phyloP scores from a whole-genome alignment of 2,888 invertebrate species.

The Herminia tarsipennalis region DNA sequence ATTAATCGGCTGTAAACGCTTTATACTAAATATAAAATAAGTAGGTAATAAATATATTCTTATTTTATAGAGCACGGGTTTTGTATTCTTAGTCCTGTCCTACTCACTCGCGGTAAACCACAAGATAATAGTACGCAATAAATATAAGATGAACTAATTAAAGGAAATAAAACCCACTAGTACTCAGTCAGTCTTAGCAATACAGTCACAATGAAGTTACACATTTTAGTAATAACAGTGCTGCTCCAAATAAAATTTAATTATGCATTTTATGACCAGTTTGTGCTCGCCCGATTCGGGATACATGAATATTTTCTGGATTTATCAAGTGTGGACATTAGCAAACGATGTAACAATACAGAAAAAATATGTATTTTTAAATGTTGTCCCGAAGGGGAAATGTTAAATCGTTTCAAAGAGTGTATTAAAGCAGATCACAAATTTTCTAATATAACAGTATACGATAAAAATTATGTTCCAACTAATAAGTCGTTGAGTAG shows the following conservation, averaged over 20 bases:
- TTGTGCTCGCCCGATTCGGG: conserved; percentile 3
- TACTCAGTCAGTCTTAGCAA: not conserved
- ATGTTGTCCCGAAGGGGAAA: conserved; percentile 13
- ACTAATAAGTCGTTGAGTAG: conserved; percentile 2
- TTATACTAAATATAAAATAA: not conserved
- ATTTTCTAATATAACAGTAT: conserved; percentile 7
- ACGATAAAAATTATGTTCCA: not conserved
- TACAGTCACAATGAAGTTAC: conserved; percentile 11
- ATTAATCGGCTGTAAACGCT: no score
- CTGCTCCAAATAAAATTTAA: conserved; percentile 5
- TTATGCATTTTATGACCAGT: conserved; percentile 3
- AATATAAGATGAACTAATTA: not conserved
- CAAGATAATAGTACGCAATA: conserved; percentile 3
- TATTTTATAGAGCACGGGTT: not conserved
- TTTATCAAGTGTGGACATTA: conserved; percentile 9
- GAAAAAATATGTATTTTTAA: conserved; percentile 13
- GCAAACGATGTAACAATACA: not conserved
- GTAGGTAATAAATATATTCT: not conserved
- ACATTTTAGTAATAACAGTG: not conserved
- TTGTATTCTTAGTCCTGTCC: not conserved
- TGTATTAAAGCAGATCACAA: not conserved
- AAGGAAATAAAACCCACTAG: no score
- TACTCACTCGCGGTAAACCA: conserved; percentile 6
- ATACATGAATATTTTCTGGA: conserved; percentile 1
- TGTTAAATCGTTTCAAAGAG: conserved; percentile 4